A percentile compares a stretch with the other conserved stretches of the same genome.
phyloP scores from a whole-genome alignment of 2,888 invertebrate species.

The Entomobrya multifasciata region DNA sequence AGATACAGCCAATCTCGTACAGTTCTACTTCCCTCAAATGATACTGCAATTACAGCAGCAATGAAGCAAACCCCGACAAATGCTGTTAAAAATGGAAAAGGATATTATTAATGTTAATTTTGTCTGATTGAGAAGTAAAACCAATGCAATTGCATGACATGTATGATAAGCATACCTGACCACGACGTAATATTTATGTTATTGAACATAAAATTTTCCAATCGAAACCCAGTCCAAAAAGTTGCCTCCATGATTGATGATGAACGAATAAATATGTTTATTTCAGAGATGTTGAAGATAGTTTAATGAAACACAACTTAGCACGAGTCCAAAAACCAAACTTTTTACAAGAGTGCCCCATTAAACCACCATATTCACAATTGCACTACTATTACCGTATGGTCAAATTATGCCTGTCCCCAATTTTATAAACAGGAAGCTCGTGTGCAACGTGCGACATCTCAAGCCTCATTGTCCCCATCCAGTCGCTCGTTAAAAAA shows the following conservation, averaged over 20 bases:
- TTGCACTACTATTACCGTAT: neutral
- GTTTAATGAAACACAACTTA: neutral
- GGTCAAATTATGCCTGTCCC: neutral
- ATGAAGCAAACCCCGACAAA: slow-evolving; percentile 62
- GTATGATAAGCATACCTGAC: slow-evolving; percentile 56
- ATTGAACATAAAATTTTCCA: slow-evolving; percentile 64
- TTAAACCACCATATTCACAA: neutral
- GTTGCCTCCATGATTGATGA: slow-evolving; percentile 44
- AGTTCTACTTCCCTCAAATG: slow-evolving; percentile 57
- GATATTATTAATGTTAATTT: neutral
- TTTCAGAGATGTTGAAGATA: neutral
- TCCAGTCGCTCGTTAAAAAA: slow-evolving; percentile 13
- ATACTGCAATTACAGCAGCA: slow-evolving; percentile 41
- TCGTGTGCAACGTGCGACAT: neutral
- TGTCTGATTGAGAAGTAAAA: neutral
- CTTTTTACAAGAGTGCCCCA: neutral
- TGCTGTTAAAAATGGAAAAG: slow-evolving; percentile 22
- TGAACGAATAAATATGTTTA: neutral
- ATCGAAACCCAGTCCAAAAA: slow-evolving; percentile 67
- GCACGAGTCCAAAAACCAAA: neutral
- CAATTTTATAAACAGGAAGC: slow-evolving; percentile 13
- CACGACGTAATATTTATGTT: slow-evolving; percentile 45
- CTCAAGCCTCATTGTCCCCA: neutral
- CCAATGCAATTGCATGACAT: too few relatives aligned
- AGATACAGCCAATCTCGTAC: slow-evolving; percentile 59